phyloP scores from a whole-genome alignment of 2,797 vertebrate genomes.

The Amazona ochrocephala region DNA sequence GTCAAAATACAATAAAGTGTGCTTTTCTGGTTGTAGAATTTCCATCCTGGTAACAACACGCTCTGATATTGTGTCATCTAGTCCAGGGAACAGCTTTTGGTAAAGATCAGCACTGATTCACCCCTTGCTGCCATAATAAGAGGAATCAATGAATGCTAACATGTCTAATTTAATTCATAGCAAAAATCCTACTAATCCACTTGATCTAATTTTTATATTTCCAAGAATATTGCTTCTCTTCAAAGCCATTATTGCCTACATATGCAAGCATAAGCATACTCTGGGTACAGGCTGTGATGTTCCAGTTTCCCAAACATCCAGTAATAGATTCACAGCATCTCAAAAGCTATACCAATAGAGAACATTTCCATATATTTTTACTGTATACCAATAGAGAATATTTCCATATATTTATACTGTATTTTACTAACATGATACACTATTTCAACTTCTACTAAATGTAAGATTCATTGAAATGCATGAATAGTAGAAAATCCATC shows the following conservation, averaged over 20 bases:
- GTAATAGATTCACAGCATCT: not conserved
- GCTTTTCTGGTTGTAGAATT: not conserved
- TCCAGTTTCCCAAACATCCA: not conserved
- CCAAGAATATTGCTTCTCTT: not conserved
- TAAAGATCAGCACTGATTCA: not conserved
- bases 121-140: not conserved
- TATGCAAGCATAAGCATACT: accelerated
- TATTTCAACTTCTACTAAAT: not conserved
- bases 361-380: not conserved
- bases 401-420: not conserved
- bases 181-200: not conserved
- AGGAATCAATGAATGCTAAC: not conserved
- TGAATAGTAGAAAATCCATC: not conserved
- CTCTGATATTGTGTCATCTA: not conserved
- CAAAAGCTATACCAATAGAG: not conserved
- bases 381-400: not conserved
- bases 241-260: not conserved
- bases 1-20: not conserved
- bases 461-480: not conserved
- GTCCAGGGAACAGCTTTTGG: not conserved
- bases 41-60: not conserved
- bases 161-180: not conserved
- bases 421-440: not conserved
- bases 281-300: not conserved
- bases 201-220: not conserved